Evolutionary conservation across 2,888 invertebrate genomes (phyloP).

Genomic region (Drosophila mercatorum): DNA sequence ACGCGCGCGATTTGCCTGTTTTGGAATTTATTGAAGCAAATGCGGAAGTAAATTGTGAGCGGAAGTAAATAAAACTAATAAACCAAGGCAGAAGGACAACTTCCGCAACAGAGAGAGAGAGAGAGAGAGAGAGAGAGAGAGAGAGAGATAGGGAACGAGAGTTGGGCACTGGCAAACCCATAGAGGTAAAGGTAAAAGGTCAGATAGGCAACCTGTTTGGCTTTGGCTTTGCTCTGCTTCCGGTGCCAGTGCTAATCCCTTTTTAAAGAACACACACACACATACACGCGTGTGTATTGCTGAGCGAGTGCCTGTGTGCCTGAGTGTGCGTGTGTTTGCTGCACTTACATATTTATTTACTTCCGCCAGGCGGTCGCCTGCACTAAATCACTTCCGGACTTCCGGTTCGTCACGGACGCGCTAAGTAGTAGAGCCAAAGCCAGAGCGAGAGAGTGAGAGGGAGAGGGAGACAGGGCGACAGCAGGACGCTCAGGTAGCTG

Average conservation of each 20-base stretch:
- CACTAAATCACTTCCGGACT: constrained; percentile 83
- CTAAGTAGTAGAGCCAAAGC: constrained; percentile 33
- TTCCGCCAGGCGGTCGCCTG: constrained; percentile 61
- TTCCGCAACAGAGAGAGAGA: constrained; percentile 50
- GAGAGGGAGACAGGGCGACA: background rate
- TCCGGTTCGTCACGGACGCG: constrained; percentile 70
- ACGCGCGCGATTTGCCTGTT: constrained; percentile 26
- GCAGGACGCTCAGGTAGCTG: constrained; percentile 52
- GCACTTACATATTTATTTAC: constrained; percentile 68
- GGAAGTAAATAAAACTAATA: constrained; percentile 78
- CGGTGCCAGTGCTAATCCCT: constrained; percentile 72
- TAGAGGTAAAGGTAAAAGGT: constrained; percentile 68
- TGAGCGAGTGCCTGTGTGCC: constrained; percentile 2
- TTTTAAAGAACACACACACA: constrained; percentile 46
- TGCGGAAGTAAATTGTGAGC: constrained; percentile 60
- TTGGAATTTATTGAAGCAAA: constrained; percentile 5
- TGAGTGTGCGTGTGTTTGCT: constrained; percentile 30
- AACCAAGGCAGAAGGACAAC: constrained; percentile 48
- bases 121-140: constrained; percentile 6
- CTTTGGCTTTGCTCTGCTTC: constrained; percentile 56
- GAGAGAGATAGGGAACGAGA: constrained; percentile 5
- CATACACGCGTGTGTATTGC: constrained; percentile 10
- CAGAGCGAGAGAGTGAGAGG: background rate
- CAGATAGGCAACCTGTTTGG: constrained; percentile 68
- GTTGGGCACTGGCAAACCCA: constrained; percentile 5